phyloP scores from a whole-genome alignment of 2,113 vertebrate genomes.

The Oryctolagus cuniculus region DNA sequence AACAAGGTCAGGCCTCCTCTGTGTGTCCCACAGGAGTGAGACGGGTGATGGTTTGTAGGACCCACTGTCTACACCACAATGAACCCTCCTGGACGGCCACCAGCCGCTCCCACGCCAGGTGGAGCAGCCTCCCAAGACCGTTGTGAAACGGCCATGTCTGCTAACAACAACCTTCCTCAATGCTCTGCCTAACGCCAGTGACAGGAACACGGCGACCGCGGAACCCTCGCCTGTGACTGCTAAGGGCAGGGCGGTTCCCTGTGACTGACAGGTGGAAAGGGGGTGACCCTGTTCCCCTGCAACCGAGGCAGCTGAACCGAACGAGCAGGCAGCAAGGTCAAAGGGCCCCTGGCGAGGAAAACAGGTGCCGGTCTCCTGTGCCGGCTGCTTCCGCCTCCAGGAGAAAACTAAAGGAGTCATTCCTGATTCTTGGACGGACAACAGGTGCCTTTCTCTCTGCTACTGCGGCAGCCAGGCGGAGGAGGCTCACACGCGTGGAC shows the following conservation, averaged over 20 bases:
- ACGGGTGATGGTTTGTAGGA: neutral
- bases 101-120: neutral
- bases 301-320: too few relatives aligned
- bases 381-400: neutral
- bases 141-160: neutral
- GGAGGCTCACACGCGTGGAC: rapidly evolving
- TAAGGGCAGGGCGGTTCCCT: too few relatives aligned
- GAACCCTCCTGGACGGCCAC: neutral
- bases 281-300: neutral
- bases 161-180: neutral
- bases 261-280: neutral
- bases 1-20: conserved; percentile 23
- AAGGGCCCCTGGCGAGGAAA: neutral
- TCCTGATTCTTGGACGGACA: neutral
- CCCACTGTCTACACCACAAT: neutral
- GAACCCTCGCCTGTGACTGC: too few relatives aligned
- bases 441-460: neutral
- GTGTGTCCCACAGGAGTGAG: conserved; percentile 66
- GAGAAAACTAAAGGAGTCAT: neutral
- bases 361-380: neutral
- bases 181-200: neutral
- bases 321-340: neutral
- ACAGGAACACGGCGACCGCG: rapidly evolving
- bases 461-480: neutral
- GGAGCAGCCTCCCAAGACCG: neutral